phyloP scores from a whole-genome alignment of 2,888 invertebrate genomes.

The Dermolepida albohirtum region DNA sequence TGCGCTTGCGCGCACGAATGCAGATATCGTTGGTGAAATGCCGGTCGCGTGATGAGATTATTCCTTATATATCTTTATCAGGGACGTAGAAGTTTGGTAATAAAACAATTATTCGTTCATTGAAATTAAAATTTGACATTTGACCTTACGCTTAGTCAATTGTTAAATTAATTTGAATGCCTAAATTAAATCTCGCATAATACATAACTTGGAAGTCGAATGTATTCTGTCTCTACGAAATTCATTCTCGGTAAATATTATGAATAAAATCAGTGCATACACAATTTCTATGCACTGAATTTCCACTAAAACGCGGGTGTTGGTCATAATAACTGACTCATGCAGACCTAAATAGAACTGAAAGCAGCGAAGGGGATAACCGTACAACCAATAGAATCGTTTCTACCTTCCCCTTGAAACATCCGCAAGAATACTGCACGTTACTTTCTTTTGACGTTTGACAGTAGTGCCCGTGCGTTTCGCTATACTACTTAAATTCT shows the following conservation, averaged over 20 bases:
- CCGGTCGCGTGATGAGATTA: conserved; percentile 45
- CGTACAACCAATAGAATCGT: conserved; percentile 45
- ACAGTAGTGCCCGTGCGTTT: conserved; percentile 48
- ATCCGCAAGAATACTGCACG: conserved; percentile 47
- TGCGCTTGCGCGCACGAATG: conserved; percentile 47
- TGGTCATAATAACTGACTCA: conserved; percentile 43
- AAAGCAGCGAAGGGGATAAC: conserved; percentile 43
- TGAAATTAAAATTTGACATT: conserved; percentile 40
- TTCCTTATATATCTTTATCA: conserved; percentile 39
- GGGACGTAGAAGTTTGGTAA: conserved; percentile 13
- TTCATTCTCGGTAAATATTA: neutral
- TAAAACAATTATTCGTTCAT: conserved; percentile 21
- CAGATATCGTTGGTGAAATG: conserved; percentile 40
- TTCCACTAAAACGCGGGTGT: too few species aligned
- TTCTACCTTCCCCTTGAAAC: conserved; percentile 48
- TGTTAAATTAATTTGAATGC: conserved; percentile 24
- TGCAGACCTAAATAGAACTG: conserved; percentile 40
- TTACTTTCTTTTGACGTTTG: conserved; percentile 49
- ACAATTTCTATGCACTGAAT: too few species aligned
- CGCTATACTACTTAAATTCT: conserved; percentile 40
- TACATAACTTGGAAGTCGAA: neutral
- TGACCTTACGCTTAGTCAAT: conserved; percentile 35
- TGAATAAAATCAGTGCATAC: too few species aligned
- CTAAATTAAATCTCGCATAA: neutral
- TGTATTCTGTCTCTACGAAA: neutral